phyloP scores from a whole-genome alignment of 2,888 invertebrate genomes.

The Dolichomitus sp. region DNA sequence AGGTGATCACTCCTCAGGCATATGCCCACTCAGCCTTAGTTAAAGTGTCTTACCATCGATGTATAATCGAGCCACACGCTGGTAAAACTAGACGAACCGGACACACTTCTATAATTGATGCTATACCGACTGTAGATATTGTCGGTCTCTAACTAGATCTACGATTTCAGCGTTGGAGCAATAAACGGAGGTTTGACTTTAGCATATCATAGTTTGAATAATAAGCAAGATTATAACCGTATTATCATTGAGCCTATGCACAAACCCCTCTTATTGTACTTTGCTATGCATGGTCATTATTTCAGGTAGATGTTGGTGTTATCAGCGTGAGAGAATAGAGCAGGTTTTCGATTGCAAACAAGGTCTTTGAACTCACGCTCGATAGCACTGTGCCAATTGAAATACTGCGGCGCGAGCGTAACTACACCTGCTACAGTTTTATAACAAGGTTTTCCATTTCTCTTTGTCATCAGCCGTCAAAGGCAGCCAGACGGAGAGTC shows the following conservation, averaged over 20 bases:
- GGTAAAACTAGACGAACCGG: neutral
- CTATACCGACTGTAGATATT: neutral
- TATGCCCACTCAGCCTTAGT: neutral
- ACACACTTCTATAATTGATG: neutral
- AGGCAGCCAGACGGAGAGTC: neutral
- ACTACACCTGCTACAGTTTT: constrained; percentile 7
- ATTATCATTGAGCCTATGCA: constrained; percentile 3
- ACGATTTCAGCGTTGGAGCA: neutral
- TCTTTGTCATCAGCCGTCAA: neutral
- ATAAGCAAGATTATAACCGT: neutral
- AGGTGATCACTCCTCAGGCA: no score
- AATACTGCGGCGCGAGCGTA: constrained; percentile 26
- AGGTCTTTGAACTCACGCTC: constrained; percentile 57
- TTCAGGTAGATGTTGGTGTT: constrained; percentile 6
- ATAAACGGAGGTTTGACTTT: neutral
- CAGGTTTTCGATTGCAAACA: constrained; percentile 18
- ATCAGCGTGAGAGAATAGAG: constrained; percentile 41
- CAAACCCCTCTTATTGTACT: neutral
- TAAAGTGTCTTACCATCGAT: neutral
- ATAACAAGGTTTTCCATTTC: neutral
- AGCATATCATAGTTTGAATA: neutral
- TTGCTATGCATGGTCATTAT: neutral
- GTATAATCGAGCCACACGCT: neutral
- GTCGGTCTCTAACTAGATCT: neutral
- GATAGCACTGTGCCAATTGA: constrained; percentile 22